Percentiles rank a stretch among this genome's conserved stretches.
These are phyloP conservation scores for Diglossa brunneiventris DNA, from an alignment of 2,113 vertebrate species.

Conservation along the genomic window DNA sequence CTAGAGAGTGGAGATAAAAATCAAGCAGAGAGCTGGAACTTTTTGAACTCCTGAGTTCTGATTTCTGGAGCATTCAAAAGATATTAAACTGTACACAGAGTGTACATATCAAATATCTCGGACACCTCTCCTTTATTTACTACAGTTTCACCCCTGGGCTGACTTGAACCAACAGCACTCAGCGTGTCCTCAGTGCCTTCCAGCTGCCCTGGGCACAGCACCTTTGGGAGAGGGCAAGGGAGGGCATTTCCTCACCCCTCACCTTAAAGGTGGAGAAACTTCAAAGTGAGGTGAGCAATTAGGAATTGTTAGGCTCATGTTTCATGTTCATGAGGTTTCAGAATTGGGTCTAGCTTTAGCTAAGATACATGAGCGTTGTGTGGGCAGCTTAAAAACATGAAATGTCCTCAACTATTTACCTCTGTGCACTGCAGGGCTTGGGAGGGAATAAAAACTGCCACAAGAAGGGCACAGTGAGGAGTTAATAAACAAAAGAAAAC, in stretches of 20 bases:
- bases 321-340: background rate
- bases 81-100: background rate
- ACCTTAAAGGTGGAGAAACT: background rate
- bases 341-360: background rate
- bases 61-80: background rate
- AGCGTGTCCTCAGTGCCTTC: background rate
- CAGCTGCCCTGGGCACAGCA: background rate
- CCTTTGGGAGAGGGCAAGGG: background rate
- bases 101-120: background rate
- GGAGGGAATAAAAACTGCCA: background rate
- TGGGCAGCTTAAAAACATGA: background rate
- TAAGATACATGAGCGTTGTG: rapidly evolving
- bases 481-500: background rate
- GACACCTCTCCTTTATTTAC: background rate
- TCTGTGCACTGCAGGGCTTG: background rate
- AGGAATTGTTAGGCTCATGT: background rate
- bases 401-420: background rate
- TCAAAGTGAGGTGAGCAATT: background rate
- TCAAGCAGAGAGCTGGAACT: background rate
- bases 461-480: background rate
- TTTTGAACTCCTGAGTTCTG: background rate
- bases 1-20: background rate
- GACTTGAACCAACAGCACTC: background rate
- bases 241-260: background rate
- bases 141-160: background rate